These are phyloP conservation scores for Chloropsis hardwickii DNA, from an alignment of 2,113 vertebrate genomes.

Conservation along the genomic window DNA sequence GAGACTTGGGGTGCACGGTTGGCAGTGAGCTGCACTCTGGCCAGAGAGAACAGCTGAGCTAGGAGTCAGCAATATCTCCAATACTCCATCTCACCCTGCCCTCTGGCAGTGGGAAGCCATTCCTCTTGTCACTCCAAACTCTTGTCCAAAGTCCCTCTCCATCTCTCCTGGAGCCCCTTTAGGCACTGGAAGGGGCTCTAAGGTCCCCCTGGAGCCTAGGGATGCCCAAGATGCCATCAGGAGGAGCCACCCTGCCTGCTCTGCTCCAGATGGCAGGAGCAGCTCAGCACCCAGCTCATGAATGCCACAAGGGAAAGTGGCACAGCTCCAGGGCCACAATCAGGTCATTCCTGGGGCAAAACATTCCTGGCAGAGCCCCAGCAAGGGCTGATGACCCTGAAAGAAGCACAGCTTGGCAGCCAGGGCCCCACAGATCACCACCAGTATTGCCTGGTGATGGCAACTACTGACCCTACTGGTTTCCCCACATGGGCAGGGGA, in stretches of 20 bases:
- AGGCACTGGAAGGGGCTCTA: background rate
- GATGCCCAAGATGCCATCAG: background rate
- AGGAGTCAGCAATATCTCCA: background rate
- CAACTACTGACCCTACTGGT: background rate
- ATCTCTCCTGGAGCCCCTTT: background rate
- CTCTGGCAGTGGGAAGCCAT: background rate
- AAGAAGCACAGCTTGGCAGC: background rate
- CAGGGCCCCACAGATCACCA: background rate
- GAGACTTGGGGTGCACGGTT: background rate
- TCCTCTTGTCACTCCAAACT: background rate
- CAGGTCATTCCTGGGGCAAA: background rate
- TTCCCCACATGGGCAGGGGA: too few species aligned
- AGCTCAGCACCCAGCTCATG: background rate
- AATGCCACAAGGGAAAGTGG: fast-evolving
- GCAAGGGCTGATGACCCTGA: background rate
- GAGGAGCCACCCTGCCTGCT: background rate
- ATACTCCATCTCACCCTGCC: background rate
- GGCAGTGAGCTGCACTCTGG: background rate
- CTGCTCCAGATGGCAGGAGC: fast-evolving
- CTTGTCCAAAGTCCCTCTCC: background rate
- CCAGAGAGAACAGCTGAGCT: background rate
- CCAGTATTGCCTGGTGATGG: background rate
- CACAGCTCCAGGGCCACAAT: background rate
- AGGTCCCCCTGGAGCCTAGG: background rate
- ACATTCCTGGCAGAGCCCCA: background rate